Conservation (phyloP, 2,113 vertebrate genomes). For the Hippocampus comes region DNA sequence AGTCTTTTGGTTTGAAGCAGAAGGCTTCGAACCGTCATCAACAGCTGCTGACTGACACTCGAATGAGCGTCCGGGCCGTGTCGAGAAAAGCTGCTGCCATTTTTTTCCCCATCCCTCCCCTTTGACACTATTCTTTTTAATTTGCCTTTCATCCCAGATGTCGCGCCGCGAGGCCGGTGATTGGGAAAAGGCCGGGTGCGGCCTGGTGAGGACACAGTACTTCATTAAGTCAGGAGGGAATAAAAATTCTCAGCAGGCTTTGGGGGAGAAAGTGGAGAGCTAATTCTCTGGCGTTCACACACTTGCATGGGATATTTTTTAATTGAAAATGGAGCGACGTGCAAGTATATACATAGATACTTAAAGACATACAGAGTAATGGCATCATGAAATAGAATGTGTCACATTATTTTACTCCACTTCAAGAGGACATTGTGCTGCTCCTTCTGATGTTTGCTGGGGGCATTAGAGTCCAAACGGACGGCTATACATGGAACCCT, state of each 20-base stretch:
- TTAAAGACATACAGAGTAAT: no score
- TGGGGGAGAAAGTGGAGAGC: slow-evolving; percentile 11
- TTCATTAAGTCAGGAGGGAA: slow-evolving; percentile 42
- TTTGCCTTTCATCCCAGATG: slow-evolving; percentile 44
- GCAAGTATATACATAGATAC: no score
- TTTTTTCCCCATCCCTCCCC: neutral
- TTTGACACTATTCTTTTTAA: slow-evolving; percentile 12
- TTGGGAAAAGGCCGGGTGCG: slow-evolving; percentile 48
- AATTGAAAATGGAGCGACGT: no score
- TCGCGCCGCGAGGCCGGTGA: slow-evolving; percentile 34
- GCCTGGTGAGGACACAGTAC: slow-evolving; percentile 17
- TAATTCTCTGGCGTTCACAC: no score
- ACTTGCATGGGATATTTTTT: no score
- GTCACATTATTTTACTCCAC: no score
- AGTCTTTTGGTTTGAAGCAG: no score
- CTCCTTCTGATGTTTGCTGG: no score
- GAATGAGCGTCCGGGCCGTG: slow-evolving; percentile 21
- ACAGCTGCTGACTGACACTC: slow-evolving; percentile 27
- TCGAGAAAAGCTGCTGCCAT: slow-evolving; percentile 40
- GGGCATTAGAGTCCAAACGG: no score
- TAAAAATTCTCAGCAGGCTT: slow-evolving; percentile 47
- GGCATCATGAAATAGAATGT: no score
- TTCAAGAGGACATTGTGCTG: no score
- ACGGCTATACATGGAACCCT: no score
- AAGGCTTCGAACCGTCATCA: neutral